Conservation (phyloP, 2,888 invertebrate genomes). For the Stenodera caucasica region DNA sequence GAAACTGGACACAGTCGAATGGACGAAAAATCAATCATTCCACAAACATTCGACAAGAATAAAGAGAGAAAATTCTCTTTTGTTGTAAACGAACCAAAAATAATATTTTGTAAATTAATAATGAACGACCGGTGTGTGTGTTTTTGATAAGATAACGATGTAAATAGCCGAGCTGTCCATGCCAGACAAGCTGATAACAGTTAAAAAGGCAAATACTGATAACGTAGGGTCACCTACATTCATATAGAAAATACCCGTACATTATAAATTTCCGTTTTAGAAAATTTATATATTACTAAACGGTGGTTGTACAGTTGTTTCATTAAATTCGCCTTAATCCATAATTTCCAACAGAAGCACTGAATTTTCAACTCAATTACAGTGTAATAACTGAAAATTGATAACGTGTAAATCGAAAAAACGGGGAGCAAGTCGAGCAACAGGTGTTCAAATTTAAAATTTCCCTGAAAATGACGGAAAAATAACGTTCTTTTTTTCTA, state of each 20-base stretch:
- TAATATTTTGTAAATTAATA: constrained; percentile 25
- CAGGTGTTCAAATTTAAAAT: constrained; percentile 22
- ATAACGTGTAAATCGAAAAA: too few species aligned
- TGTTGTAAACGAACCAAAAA: constrained; percentile 8
- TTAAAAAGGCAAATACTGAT: constrained; percentile 47
- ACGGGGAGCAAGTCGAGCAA: too few species aligned
- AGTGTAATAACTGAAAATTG: too few species aligned
- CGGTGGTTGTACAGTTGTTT: too few species aligned
- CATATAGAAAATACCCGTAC: constrained; percentile 14
- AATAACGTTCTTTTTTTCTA: too few species aligned
- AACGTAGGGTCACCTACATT: constrained; percentile 45
- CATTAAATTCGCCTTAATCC: too few species aligned
- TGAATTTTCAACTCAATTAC: too few species aligned
- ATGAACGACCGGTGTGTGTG: constrained; percentile 41
- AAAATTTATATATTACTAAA: too few species aligned
- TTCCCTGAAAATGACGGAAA: neutral
- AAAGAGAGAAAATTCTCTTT: neutral
- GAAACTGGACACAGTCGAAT: constrained; percentile 33
- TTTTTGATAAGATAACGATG: constrained; percentile 45
- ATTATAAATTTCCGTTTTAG: constrained; percentile 15
- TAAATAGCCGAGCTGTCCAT: constrained; percentile 47
- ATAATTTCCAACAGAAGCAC: too few species aligned
- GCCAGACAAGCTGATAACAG: constrained; percentile 45
- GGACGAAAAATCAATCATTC: constrained; percentile 25
- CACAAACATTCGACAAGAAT: neutral